Percentiles rank a stretch among this genome's conserved stretches.
Evolutionary conservation across 2,113 vertebrate species (phyloP).

Genomic region (Chauna torquata): DNA sequence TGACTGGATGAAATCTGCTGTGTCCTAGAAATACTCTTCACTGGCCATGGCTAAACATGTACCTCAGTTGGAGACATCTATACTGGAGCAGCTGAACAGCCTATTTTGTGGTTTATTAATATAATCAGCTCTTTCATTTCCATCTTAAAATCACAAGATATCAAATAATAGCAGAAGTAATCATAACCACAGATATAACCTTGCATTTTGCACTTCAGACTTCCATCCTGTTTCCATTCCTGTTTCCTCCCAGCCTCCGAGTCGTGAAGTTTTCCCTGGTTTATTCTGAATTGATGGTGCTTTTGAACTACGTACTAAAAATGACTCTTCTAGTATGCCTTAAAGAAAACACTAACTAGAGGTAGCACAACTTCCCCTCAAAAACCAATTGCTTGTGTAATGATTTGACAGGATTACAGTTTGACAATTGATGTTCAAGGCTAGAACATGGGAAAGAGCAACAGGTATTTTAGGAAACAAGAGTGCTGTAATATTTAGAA

Average conservation of each 20-base stretch:
- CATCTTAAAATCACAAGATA: neutral
- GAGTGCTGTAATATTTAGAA: neutral
- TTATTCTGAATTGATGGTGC: neutral
- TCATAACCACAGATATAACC: neutral
- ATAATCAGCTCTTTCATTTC: neutral
- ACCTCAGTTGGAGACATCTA: neutral
- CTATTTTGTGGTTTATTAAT: neutral
- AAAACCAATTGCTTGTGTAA: neutral
- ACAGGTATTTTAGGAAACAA: neutral
- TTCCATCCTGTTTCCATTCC: neutral
- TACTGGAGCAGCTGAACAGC: neutral
- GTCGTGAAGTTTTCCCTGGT: neutral
- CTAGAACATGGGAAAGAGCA: neutral
- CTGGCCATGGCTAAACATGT: neutral
- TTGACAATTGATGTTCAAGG: neutral
- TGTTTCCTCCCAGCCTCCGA: neutral
- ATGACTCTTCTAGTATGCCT: neutral
- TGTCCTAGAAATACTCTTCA: slow-evolving; percentile 5
- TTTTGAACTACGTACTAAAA: neutral
- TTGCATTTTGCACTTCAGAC: neutral
- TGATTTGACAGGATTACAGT: neutral
- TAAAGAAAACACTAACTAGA: neutral
- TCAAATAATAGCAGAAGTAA: neutral
- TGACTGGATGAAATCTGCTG: slow-evolving; percentile 28
- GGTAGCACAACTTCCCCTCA: neutral